Percentiles rank a stretch among this genome's conserved stretches.
Conservation (phyloP, 1,140 invertebrate species). For the Calosoma granatense region DNA sequence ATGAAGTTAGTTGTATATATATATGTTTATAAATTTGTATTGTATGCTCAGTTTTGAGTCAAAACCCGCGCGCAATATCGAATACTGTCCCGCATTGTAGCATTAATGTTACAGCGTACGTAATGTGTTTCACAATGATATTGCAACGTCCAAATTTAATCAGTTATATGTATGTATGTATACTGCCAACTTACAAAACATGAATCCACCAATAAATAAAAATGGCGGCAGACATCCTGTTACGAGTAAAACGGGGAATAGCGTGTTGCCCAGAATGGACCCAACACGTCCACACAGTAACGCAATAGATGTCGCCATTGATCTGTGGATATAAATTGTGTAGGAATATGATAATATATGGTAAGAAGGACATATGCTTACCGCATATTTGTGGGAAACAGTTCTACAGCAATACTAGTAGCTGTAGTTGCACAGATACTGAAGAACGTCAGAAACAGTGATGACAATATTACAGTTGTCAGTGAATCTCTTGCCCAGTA, state of each 20-base stretch:
- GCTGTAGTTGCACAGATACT: slow-evolving; percentile 11
- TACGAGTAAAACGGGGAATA: slow-evolving; percentile 36
- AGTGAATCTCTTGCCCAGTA: slow-evolving; percentile 13
- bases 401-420: slow-evolving; percentile 16
- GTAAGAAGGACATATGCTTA: neutral
- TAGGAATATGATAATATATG: neutral
- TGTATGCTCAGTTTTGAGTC: no score
- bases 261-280: slow-evolving; percentile 33
- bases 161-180: no score
- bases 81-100: no score
- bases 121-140: no score
- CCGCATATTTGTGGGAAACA: slow-evolving; percentile 18
- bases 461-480: slow-evolving; percentile 7
- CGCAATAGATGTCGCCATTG: slow-evolving; percentile 36
- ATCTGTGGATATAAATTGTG: slow-evolving; percentile 25
- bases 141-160: no score
- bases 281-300: slow-evolving; percentile 35
- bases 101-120: no score
- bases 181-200: slow-evolving; percentile 32
- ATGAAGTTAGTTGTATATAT: no score
- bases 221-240: slow-evolving; percentile 33
- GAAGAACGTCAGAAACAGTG: slow-evolving; percentile 11
- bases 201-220: slow-evolving; percentile 25
- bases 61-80: no score
- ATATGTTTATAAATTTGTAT: neutral